Conservation (phyloP, 1,140 invertebrate species). For the Bathynomus jamesi region DNA sequence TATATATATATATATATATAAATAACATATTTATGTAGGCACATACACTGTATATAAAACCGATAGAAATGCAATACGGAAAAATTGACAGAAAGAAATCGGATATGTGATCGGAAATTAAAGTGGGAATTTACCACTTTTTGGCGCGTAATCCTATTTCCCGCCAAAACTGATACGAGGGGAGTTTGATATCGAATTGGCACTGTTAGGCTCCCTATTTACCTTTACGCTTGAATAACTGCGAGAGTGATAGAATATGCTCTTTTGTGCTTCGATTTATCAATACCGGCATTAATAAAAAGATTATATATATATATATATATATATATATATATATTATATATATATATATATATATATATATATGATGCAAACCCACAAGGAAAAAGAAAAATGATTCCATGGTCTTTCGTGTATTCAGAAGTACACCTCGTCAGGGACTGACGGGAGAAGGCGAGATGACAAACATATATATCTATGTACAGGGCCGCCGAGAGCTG, state of each 20-base stretch:
- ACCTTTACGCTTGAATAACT: not conserved
- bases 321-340: conserved; percentile 3
- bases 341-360: conserved; percentile 6
- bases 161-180: conserved; percentile 27
- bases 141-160: conserved; percentile 31
- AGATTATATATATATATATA: not conserved
- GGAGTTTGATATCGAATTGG: not conserved
- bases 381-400: no score
- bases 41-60: not conserved
- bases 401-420: no score
- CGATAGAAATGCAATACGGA: not conserved
- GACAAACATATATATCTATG: no score
- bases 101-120: conserved; percentile 30
- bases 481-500: no score
- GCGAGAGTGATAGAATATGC: not conserved
- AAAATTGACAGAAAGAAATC: not conserved
- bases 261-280: not conserved
- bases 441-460: no score
- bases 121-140: conserved; percentile 17
- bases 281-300: not conserved
- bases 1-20: not conserved
- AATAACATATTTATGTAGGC: not conserved
- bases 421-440: no score
- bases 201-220: not conserved
- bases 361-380: conserved; percentile 7